Base-by-base conservation (phyloP, 2,888 invertebrate genomes). In the Pinctada fucata region DNA sequence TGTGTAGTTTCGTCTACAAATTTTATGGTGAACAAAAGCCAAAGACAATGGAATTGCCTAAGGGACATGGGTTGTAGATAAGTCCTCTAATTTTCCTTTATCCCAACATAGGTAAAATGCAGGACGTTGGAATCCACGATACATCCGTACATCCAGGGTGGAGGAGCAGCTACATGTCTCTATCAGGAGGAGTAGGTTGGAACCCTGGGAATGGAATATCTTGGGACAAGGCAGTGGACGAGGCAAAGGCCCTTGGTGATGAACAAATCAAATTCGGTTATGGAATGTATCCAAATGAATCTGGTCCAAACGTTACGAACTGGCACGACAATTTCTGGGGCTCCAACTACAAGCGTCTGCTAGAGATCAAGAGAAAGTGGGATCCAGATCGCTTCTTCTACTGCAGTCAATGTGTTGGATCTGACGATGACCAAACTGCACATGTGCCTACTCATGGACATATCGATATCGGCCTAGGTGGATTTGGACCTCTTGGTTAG, bases 291-390 rank as follows among this genome's bases (percentile, higher is more conserved):
- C 78, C 84, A 47, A 88, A 88, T 67, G 88, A 87, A 69, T 80
- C 86, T 0, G 82, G 84, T 0, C 81, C 80, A n/a, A 81, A 87
- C 31, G 81, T 85, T 51, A 72, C 81, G 2, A 71, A 84, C 58
- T 89, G 89, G 89, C 79, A 84, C 75, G 68, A 66, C 1, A 84
- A 84, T 65, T 88, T 85, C 78, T 89, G 89, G 88, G 86, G 86
- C 0, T 66, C 65, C 10, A 83, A 85, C 67, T 89, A 89, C 74
- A 58, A 79, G 3, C 79, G 83, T 6, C 80, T 88, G 51, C 71
- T 87, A 16, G 64, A 69, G 3, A 85, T 87, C 72, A 89, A 89
- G 79, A 65, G 70, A n/a, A 49, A 70, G 8, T 87, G 82, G 73
- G 87, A 88, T 75, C 85, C 87, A 2, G 80, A 82, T 16, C 84